Percentiles rank a stretch among this genome's conserved stretches.
Evolutionary conservation across 2,113 vertebrate species (phyloP).

Genomic region (Spermophilus dauricus): DNA sequence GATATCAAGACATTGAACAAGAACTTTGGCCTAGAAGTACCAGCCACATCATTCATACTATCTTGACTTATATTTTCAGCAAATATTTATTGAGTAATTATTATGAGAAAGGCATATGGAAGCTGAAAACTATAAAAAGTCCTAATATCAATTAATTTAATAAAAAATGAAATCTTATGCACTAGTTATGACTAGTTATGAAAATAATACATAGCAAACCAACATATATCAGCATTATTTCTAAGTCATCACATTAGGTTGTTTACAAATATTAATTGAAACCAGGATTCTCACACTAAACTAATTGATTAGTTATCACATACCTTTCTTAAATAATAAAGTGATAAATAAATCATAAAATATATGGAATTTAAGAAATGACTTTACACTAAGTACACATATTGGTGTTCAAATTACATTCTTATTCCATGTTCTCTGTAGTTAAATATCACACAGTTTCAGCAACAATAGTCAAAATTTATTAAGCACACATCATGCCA

Average conservation of each 20-base stretch:
- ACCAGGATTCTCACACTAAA: not conserved
- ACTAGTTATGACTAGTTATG: not conserved
- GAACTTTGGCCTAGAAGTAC: not conserved
- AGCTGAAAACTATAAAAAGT: not conserved
- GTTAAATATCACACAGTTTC: not conserved
- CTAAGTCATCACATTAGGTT: not conserved
- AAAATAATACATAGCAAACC: not conserved
- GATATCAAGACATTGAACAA: not conserved
- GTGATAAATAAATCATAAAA: not conserved
- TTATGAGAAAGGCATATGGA: constrained; percentile 9
- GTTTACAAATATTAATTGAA: not conserved
- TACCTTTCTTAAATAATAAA: not conserved
- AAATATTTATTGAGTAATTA: not conserved
- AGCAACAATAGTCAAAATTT: not conserved
- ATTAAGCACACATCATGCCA: not conserved
- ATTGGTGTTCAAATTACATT: not conserved
- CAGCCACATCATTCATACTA: not conserved
- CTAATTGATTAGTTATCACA: not conserved
- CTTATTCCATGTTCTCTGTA: not conserved
- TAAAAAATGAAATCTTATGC: not conserved
- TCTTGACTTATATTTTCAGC: not conserved
- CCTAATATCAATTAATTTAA: not conserved
- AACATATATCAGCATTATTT: not conserved
- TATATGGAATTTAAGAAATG: not conserved
- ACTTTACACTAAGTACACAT: not conserved